These are phyloP conservation scores for Encarsia formosa DNA, from an alignment of 2,888 invertebrate species.

Conservation along the genomic window DNA sequence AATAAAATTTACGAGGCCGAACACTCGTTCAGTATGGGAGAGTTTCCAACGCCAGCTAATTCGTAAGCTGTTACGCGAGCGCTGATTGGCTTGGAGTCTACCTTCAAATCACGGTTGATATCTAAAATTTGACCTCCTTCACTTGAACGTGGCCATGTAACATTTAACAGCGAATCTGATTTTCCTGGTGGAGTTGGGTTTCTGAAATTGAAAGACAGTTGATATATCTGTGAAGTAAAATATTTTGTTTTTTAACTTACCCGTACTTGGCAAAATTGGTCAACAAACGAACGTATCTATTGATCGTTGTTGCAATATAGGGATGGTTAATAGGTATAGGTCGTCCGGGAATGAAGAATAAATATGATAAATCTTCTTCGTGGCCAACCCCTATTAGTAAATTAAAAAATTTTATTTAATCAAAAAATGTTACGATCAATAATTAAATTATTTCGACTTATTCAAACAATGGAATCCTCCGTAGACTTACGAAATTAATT, in stretches of 20 bases:
- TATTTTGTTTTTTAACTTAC: too few species aligned
- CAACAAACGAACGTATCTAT: constrained; percentile 58
- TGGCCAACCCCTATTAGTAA: constrained; percentile 58
- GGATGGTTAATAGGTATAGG: constrained; percentile 29
- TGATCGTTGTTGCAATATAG: constrained; percentile 43
- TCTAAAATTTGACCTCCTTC: constrained; percentile 24
- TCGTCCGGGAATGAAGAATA: constrained; percentile 49
- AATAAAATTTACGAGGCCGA: too few species aligned
- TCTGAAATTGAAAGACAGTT: constrained; percentile 25
- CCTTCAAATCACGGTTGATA: constrained; percentile 17
- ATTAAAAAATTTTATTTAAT: too few species aligned
- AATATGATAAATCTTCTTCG: constrained; percentile 60
- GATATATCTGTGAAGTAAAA: too few species aligned
- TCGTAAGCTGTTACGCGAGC: constrained; percentile 11
- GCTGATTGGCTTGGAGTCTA: too few species aligned
- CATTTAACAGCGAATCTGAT: constrained; percentile 3
- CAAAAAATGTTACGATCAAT: constrained; percentile 7
- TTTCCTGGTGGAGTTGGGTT: constrained; percentile 31
- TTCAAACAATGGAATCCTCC: neutral
- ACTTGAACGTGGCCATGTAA: constrained; percentile 29
- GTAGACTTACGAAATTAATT: neutral
- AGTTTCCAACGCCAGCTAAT: constrained; percentile 7
- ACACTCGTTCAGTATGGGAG: constrained; percentile 17
- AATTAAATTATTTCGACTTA: neutral
- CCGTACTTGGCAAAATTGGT: constrained; percentile 58